These are phyloP conservation scores for Apotomis betuletana DNA, from an alignment of 2,888 invertebrate species.

Conservation along the genomic window DNA sequence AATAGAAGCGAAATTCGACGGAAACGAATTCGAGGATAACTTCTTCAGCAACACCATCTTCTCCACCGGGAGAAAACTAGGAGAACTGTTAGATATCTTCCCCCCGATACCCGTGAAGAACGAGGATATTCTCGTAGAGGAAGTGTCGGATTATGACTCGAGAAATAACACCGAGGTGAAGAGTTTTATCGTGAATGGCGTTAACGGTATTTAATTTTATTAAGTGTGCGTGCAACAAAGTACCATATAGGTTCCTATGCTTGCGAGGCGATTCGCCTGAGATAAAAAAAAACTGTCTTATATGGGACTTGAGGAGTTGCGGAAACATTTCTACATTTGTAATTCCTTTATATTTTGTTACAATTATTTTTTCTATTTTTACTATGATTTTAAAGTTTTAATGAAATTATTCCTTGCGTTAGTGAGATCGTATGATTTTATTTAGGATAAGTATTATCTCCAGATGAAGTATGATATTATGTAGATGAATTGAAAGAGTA, in stretches of 20 bases:
- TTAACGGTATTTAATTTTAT: constrained; percentile 40
- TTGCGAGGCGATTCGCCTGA: not conserved
- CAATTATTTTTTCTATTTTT: constrained; percentile 38
- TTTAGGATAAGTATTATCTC: constrained; percentile 65
- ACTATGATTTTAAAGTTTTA: constrained; percentile 47
- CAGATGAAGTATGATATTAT: constrained; percentile 51
- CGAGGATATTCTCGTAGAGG: constrained; percentile 72
- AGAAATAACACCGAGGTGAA: constrained; percentile 71
- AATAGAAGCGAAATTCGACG: constrained; percentile 59
- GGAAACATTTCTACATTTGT: constrained; percentile 25
- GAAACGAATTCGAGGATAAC: constrained; percentile 55
- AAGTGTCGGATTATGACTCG: constrained; percentile 71
- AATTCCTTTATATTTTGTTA: constrained; percentile 37
- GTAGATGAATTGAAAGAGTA: constrained; percentile 46
- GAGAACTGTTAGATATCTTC: constrained; percentile 67
- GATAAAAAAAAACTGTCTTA: not conserved
- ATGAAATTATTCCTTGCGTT: constrained; percentile 68
- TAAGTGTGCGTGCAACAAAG: not conserved
- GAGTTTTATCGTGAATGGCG: constrained; percentile 71
- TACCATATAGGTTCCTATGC: constrained; percentile 19
- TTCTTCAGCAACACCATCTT: constrained; percentile 68
- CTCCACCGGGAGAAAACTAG: constrained; percentile 71
- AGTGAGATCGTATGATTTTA: constrained; percentile 67
- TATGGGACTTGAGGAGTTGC: constrained; percentile 20
- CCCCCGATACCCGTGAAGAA: constrained; percentile 73